Percentiles rank a stretch among this genome's conserved stretches.
Evolutionary conservation across 2,888 invertebrate species (phyloP).

Genomic region (Pollenia griseotomentosa): DNA sequence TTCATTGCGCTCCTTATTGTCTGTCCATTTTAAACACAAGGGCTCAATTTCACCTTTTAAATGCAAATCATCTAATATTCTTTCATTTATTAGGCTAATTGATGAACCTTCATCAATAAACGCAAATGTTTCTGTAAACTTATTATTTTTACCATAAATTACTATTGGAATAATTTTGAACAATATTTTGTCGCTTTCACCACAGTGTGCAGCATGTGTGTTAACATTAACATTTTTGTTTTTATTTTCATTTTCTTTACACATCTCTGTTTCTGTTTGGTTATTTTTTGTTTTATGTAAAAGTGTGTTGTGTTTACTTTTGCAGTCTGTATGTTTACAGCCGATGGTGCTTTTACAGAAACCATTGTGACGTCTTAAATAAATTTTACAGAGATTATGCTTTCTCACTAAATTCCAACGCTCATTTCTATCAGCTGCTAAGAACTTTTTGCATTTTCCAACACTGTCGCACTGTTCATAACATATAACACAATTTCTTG

Average conservation of each 20-base stretch:
- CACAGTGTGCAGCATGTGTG: conserved; percentile 8
- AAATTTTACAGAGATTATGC: conserved; percentile 8
- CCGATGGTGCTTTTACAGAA: conserved; percentile 20
- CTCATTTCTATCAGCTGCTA: conserved; percentile 35
- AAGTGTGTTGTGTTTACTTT: conserved; percentile 48
- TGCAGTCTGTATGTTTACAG: conserved; percentile 15
- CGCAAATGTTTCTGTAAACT: neutral
- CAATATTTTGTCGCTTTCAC: neutral
- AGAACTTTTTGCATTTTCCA: conserved; percentile 29
- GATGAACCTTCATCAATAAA: no score
- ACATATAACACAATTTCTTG: conserved; percentile 29
- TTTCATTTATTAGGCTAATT: no score
- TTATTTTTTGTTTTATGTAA: neutral
- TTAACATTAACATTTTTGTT: conserved; percentile 2
- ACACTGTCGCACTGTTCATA: conserved; percentile 31
- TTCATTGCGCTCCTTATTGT: neutral
- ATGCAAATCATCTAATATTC: no score
- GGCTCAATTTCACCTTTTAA: no score
- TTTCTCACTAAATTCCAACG: conserved; percentile 16
- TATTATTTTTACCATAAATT: conserved; percentile 6
- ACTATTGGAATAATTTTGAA: conserved; percentile 16
- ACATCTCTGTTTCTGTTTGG: neutral
- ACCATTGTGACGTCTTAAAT: neutral
- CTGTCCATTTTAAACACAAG: no score
- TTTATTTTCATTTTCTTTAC: neutral